Evolutionary conservation across 1,140 invertebrate species (phyloP), one percentile per base, ranked within the genome.

Genomic region (Monomorium pharaonis): DNA sequence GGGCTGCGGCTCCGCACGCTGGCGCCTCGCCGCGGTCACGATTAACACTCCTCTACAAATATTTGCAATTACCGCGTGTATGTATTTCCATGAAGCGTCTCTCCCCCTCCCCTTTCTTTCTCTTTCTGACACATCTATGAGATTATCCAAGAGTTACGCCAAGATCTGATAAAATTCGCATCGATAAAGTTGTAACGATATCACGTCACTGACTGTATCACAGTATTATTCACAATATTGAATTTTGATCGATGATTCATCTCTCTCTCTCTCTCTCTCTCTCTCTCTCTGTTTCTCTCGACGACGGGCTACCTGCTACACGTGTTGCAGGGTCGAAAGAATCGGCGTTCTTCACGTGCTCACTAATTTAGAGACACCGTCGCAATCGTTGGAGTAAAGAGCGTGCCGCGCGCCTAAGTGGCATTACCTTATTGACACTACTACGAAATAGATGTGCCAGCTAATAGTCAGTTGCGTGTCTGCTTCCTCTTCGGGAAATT

Each of bases 1-100:
- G 80, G 54, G 37, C 3, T 4, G 54, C 74, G 72, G 47, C n/a
- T 14, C n/a, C 77, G 85, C 70, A 21, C 74, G 18, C 88, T 86
- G 58, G 88, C 88, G 88, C 87, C 88, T 84, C 77, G 54, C 47
- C 5, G 72, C 81, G 87, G 77, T 24, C 65, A 51, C 60, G 27
- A 14, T 33, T 47, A 24, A 78, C 58, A 89, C 78, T 63, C 14
- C 14, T 67, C 10, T 58, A 49, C 62, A 76, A 69, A 70, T 63
- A 80, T 76, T 84, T 80, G 56, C 21, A 24, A 77, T 51, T 33
- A 21, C 81, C 60, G 69, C 69, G 85, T 6, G 37, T 42, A 24
- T 7, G n/a, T 16, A 3, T 30, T 77, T 87, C 87, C n/a, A 30
- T 70, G 60, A 83, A 81, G 42, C 1, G 16, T 70, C 30, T 47